A percentile compares a stretch with the other conserved stretches of the same genome.
These are phyloP conservation scores for Eurytoma adleriae DNA, from an alignment of 2,888 invertebrate species.

Conservation along the genomic window DNA sequence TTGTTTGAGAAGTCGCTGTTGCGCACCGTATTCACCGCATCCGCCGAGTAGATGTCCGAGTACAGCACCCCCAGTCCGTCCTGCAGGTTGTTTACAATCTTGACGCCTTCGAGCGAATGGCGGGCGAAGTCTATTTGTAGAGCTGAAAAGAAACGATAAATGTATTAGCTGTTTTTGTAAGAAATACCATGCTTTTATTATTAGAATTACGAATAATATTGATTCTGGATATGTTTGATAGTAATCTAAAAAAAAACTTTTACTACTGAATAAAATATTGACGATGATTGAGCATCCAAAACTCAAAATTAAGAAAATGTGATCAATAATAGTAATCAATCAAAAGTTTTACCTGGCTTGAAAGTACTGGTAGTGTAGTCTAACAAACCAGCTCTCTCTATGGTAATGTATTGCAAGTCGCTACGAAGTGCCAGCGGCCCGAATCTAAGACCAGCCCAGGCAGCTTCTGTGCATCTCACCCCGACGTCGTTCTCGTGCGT, in stretches of 20 bases:
- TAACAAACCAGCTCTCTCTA: conserved; percentile 94
- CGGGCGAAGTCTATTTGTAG: conserved; percentile 91
- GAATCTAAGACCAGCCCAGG: conserved; percentile 96
- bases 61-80: conserved; percentile 96
- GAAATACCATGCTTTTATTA: not conserved
- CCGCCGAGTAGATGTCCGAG: conserved; percentile 93
- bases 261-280: no score
- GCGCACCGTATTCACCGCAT: conserved; percentile 87
- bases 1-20: conserved; percentile 92
- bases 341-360: conserved; percentile 80
- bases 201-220: not conserved
- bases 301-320: conserved; percentile 10
- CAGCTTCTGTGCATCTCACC: conserved; percentile 90
- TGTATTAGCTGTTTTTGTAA: not conserved
- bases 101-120: conserved; percentile 88
- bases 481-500: conserved; percentile 92
- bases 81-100: conserved; percentile 90
- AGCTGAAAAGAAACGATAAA: conserved; percentile 76
- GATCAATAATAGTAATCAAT: not conserved
- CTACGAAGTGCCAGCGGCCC: conserved; percentile 92
- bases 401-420: conserved; percentile 90
- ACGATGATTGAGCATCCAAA: no score
- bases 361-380: conserved; percentile 94
- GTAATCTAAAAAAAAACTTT: no score
- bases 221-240: not conserved